Evolutionary conservation across 2,888 invertebrate genomes (phyloP).

Genomic region (Alloscopus bannaensis): DNA sequence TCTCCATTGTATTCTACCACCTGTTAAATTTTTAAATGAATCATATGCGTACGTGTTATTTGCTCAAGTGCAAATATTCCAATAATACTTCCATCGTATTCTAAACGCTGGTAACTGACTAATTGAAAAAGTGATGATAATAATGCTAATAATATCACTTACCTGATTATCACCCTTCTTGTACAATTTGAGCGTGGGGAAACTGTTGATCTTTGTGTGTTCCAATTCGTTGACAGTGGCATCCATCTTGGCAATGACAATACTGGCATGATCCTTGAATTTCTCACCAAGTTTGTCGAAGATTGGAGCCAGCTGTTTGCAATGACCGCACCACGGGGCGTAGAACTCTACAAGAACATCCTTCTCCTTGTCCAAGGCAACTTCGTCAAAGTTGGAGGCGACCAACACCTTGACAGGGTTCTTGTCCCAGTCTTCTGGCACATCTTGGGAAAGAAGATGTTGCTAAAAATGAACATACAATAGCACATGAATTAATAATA

Average conservation of each 20-base stretch:
- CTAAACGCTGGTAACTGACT: neutral
- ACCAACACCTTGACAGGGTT: conserved; percentile 94
- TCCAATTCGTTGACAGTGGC: conserved; percentile 98
- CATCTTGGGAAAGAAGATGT: conserved; percentile 93
- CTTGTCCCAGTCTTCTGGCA: conserved; percentile 98
- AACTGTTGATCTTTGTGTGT: conserved; percentile 94
- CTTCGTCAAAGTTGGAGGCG: conserved; percentile 95
- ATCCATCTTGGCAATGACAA: conserved; percentile 99
- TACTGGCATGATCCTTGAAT: conserved; percentile 86
- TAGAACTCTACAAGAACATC: conserved; percentile 99
- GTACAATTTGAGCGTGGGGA: conserved; percentile 96
- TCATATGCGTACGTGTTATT: conserved; percentile 8
- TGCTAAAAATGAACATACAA: conserved; percentile 77
- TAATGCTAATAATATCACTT: conserved; percentile 63
- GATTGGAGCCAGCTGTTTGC: conserved; percentile 97
- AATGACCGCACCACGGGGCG: conserved; percentile 90
- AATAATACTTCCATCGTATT: neutral
- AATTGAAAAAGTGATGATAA: neutral
- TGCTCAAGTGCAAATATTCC: conserved; percentile 17
- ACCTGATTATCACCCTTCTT: conserved; percentile 93
- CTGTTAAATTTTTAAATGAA: too few species aligned
- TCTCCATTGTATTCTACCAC: conserved; percentile 95
- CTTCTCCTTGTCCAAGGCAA: conserved; percentile 91
- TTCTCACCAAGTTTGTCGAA: conserved; percentile 95
- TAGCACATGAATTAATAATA: conserved; percentile 1